Percentiles rank a stretch among this genome's conserved stretches.
Conservation (phyloP, 2,113 vertebrate genomes). For the Clarias gariepinus region DNA sequence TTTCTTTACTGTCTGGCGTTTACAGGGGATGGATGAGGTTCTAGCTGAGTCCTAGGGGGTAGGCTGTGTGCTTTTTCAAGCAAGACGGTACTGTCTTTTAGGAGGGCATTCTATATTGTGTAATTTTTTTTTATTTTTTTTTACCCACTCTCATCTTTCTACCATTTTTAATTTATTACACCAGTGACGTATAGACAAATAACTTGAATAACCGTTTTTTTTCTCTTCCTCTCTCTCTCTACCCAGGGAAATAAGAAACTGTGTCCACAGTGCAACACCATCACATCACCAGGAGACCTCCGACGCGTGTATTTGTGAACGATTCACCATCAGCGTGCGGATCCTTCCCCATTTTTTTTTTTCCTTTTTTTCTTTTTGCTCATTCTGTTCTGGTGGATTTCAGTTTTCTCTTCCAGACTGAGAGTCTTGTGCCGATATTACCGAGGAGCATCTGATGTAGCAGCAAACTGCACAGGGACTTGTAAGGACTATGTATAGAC, state of each 20-base stretch:
- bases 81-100: neutral
- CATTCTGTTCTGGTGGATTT: constrained; percentile 42
- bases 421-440: constrained; percentile 34
- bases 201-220: neutral
- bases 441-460: constrained; percentile 16
- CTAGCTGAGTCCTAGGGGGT: constrained; percentile 3
- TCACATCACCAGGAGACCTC: constrained; percentile 97
- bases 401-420: constrained; percentile 19
- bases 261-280: constrained; percentile 99
- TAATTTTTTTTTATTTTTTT: neutral
- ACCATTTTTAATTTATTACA: neutral
- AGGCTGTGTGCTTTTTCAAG: neutral
- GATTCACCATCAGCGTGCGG: constrained; percentile 2
- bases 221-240: neutral
- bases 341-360: constrained; percentile 17
- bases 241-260: constrained; percentile 89
- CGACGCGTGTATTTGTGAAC: constrained; percentile 98
- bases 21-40: constrained; percentile 60
- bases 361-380: neutral
- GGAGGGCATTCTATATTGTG: neutral
- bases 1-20: constrained; percentile 62
- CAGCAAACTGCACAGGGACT: constrained; percentile 28
- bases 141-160: neutral
- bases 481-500: constrained; percentile 37
- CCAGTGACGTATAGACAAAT: neutral